Evolutionary conservation across 2,797 vertebrate genomes (phyloP).

Genomic region (Tolypeutes matacus): DNA sequence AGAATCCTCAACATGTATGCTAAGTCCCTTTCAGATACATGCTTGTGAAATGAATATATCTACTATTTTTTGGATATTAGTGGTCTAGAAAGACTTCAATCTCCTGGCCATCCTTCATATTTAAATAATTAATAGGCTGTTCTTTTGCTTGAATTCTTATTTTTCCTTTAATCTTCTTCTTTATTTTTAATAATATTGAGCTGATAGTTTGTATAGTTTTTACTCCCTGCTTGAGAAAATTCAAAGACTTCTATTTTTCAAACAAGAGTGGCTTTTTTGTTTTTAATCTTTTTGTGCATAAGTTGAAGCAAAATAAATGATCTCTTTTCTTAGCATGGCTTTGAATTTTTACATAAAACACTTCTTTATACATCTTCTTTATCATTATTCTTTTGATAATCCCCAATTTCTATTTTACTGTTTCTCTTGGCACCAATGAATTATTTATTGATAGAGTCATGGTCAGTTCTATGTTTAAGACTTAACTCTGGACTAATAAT

Average conservation of each 20-base stretch:
- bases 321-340: conserved; percentile 58
- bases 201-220: conserved; percentile 25
- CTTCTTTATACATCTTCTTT: conserved; percentile 61
- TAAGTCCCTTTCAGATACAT: neutral
- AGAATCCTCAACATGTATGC: neutral
- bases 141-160: conserved; percentile 62
- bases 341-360: conserved; percentile 75
- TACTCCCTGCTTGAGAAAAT: conserved; percentile 49
- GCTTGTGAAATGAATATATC: conserved; percentile 30
- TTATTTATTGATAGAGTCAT: conserved; percentile 69
- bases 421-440: conserved; percentile 66
- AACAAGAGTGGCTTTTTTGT: conserved; percentile 52
- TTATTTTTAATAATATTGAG: conserved; percentile 51
- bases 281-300: conserved; percentile 51
- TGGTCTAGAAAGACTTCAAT: conserved; percentile 6
- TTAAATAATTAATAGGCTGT: conserved; percentile 39
- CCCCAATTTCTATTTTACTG: conserved; percentile 67
- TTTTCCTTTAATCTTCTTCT: conserved; percentile 62
- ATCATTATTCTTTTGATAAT: conserved; percentile 73
- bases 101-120: neutral
- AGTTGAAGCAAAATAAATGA: conserved; percentile 71
- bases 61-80: conserved; percentile 32
- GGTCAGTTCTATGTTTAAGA: conserved; percentile 68
- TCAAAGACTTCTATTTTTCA: conserved; percentile 62
- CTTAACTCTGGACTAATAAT: conserved; percentile 55